Conservation (phyloP, 2,797 vertebrate species). For the Cyclura pinguis region DNA sequence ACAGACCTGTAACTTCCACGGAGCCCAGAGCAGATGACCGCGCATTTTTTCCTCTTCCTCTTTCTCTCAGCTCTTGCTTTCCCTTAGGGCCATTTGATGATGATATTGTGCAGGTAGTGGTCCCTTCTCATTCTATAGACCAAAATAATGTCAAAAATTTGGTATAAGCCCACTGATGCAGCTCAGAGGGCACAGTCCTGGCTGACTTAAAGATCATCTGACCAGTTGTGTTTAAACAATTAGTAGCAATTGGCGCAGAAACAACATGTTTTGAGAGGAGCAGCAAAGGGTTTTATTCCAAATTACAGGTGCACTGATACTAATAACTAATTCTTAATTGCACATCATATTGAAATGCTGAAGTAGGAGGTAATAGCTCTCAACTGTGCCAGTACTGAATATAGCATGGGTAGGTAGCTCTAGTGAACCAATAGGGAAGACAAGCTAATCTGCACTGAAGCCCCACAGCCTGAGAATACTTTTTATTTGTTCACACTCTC, state of each 20-base stretch:
- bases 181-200: neutral
- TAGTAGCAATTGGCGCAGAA: neutral
- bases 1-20: too few relatives aligned
- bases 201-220: neutral
- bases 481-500: constrained; percentile 52
- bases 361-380: constrained; percentile 42
- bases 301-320: constrained; percentile 38
- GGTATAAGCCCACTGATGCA: neutral
- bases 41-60: neutral
- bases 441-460: constrained; percentile 65
- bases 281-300: constrained; percentile 5
- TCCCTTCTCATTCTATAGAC: neutral
- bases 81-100: neutral
- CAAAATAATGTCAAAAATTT: accelerated
- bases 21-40: accelerated
- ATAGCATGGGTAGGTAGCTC: constrained; percentile 38
- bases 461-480: constrained; percentile 55
- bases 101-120: neutral
- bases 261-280: neutral
- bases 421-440: constrained; percentile 44
- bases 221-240: neutral
- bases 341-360: constrained; percentile 40
- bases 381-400: constrained; percentile 47
- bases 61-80: too few relatives aligned
- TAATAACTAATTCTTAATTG: constrained; percentile 73